Evolutionary conservation across 2,888 invertebrate genomes (phyloP), one percentile per base, ranked within the genome.

Genomic region (Orthonychiurus folsomi): DNA sequence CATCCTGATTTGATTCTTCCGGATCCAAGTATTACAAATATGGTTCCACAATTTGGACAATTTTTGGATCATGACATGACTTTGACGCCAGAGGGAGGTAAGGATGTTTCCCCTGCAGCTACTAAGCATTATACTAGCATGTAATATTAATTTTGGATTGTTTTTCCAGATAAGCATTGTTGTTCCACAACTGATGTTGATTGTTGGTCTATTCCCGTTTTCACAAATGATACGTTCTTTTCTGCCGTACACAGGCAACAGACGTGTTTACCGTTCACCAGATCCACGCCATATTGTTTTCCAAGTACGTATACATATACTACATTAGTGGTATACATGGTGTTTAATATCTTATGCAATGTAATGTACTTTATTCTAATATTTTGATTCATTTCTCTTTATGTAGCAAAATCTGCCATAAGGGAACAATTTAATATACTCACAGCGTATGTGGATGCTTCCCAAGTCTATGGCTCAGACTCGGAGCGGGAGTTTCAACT

Each of bases 61-160:
- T 71, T 71, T 58, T n/a, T 71, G 3, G 73, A 73, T 63, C 73
- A 73, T 58, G 73, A 73, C 47, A 61, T 73, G 64, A 73, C 71
- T 1, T 50, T 71, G 1, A 68, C 71, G 1, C 71, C 71, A 1
- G 71, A 71, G 63, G 60, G 53, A 48, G 71, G 64, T 64, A 58
- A 63, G 47, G 21, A 27, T 3, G 63, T 63, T 24, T 66, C 63
- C 50, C 37, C 60, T 5, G n/a, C 48, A n/a, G 25, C n/a, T 28
- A n/a, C 48, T n/a, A 60, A 68, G n/a, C 26, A 12, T n/a, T n/a
- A n/a, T n/a, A n/a, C n/a, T n/a, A n/a, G n/a, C n/a, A n/a, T n/a
- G n/a, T n/a, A n/a, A n/a, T n/a, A n/a, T n/a, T n/a, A n/a, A n/a
- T n/a, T n/a, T n/a, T n/a, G n/a, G n/a, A n/a, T n/a, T n/a, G n/a